A percentile compares a stretch with the other conserved stretches of the same genome.
Conservation (phyloP, 2,797 vertebrate genomes). For the Phoebastria nigripes region DNA sequence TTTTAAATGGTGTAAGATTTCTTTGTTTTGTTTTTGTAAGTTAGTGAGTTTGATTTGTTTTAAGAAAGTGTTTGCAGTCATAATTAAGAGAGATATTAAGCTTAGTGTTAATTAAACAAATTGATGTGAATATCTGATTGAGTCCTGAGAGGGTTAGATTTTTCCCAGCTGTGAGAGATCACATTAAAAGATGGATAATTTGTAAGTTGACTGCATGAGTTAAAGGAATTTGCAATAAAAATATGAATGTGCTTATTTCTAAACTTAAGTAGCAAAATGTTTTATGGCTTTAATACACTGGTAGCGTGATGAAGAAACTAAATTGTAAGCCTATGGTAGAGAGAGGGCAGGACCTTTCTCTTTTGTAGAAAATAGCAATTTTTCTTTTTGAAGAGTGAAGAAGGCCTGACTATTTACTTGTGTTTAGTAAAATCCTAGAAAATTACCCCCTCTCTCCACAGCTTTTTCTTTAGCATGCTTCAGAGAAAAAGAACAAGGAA, state of each 20-base stretch:
- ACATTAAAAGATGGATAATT: slow-evolving; percentile 36
- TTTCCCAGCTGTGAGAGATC: slow-evolving; percentile 62
- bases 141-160: slow-evolving; percentile 53
- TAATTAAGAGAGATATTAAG: slow-evolving; percentile 71
- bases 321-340: not conserved
- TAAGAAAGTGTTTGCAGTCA: slow-evolving; percentile 61
- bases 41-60: slow-evolving; percentile 46
- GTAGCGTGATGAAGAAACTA: not conserved
- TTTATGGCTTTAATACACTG: not conserved
- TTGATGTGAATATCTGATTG: slow-evolving; percentile 65
- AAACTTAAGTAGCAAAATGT: not conserved
- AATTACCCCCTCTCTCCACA: fast-evolving
- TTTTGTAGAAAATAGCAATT: not conserved
- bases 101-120: slow-evolving; percentile 71
- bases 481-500: not conserved
- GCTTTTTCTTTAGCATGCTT: not conserved
- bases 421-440: not conserved
- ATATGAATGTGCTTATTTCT: not conserved
- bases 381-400: not conserved
- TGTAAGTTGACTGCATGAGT: slow-evolving; percentile 2
- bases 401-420: not conserved
- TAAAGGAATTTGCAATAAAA: not conserved
- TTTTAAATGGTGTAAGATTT: not conserved
- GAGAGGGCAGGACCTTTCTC: not conserved
- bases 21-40: slow-evolving; percentile 37